A percentile compares a stretch with the other conserved stretches of the same genome.
Conservation (phyloP, 2,888 invertebrate species). For the Trileptium ribeirensis region DNA sequence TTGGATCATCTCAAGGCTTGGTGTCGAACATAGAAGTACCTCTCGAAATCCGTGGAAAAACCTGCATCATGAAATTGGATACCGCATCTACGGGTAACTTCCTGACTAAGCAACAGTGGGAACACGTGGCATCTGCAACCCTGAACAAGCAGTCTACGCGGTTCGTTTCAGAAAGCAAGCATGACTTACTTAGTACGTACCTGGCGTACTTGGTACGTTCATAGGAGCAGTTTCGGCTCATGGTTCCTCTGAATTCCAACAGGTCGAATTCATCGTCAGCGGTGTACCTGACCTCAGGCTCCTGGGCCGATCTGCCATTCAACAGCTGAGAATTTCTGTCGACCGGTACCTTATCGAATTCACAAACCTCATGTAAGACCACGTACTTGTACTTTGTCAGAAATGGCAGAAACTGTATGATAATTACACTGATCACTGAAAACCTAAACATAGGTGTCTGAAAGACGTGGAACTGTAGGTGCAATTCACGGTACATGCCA, state of each 20-base stretch:
- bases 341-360: no score
- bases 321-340: not conserved
- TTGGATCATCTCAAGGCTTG: no score
- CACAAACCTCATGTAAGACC: no score
- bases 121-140: not conserved
- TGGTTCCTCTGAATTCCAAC: no score
- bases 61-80: constrained; percentile 20
- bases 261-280: not conserved
- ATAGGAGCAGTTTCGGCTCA: no score
- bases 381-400: no score
- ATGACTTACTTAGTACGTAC: no score
- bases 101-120: not conserved
- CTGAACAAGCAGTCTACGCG: no score
- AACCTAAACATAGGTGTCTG: not conserved
- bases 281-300: not conserved
- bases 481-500: not conserved
- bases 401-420: no score
- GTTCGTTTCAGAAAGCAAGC: no score
- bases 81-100: constrained; percentile 23
- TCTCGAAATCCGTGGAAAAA: constrained; percentile 8
- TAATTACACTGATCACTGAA: not conserved
- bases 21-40: constrained; percentile 22
- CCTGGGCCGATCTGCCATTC: not conserved
- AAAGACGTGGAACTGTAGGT: not conserved
- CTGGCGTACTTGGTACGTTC: no score